Evolutionary conservation across 2,797 vertebrate species (phyloP), one percentile per base, ranked within the genome.

Genomic region (Gymnothorax reevesii): DNA sequence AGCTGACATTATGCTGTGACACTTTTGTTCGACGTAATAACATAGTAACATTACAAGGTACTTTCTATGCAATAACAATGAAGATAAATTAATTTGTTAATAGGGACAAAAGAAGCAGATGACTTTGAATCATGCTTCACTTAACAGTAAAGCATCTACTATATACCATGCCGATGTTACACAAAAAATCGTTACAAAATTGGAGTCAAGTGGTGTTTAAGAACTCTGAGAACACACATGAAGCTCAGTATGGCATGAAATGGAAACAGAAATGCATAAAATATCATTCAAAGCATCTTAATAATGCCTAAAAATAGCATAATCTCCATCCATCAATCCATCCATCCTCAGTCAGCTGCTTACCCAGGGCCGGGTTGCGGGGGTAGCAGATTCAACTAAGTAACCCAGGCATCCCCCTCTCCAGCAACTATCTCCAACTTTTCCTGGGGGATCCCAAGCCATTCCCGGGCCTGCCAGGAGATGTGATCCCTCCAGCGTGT

Each of bases 131-230:
- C 64, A 69, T 69, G 25, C 25, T 49, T 52, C 15, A 54, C 42
- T 75, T 79, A n/a, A 80, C 66, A 25, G n/a, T 13, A 80, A 22
- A 54, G 7, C 42, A 25, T 3, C 69, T 69, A 42, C 33, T 42
- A 42, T 42, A 42, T 42, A 42, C 33, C 33, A 42, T 42, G 33
- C 33, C 33, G 33, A 42, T 42, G 33, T 42, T 42, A 42, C 33
- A 42, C 33, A 42, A 42, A 42, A 42, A 42, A 42, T 42, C 2
- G 33, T 42, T 1, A 42, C 2, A 42, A 42, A 42, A 42, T 42
- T 42, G 33, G 33, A 20, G 60, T 77, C 84, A 89, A 52, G 86
- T 84, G 93, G 89, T 88, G 69, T 92, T 87, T 88, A 86, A 91
- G 84, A 85, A 88, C 91, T 49, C 52, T 10, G 20, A 33, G 77